Evolutionary conservation across 1,140 invertebrate species (phyloP), one percentile per base, ranked within the genome.

Genomic region (Aphelinus certus): DNA sequence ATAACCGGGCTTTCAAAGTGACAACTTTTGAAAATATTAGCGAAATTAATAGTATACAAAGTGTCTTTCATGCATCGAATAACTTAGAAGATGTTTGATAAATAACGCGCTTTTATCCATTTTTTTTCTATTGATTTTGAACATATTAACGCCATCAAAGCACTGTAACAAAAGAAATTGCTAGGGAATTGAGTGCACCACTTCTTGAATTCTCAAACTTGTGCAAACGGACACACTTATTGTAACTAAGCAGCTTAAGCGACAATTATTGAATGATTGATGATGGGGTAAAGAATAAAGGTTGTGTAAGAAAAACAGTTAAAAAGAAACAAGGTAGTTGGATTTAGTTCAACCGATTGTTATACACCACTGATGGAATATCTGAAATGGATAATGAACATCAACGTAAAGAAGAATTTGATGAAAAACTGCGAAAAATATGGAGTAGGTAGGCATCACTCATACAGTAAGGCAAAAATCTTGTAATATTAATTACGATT

Each of bases 401-500:
- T 73, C 69, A 78, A 76, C 70, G 79, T 68, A 75, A 78, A 64
- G 58, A 70, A 66, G 76, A 75, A 64, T 75, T 62, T 70, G 65
- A 53, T 63, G 75, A 55, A 76, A 82, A 83, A 82, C 79, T 79
- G 78, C 80, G 80, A 78, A 81, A 84, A 83, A 81, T 82, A 85
- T 82, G 58, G 55, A 80, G 78, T 85, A 86, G 82, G 80, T 85
- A 86, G 84, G 80, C 80, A 84, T 79, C 83, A 83, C 79, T 81
- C 81, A 79, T 84, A 82, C 79, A 82, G 79, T 85, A 85, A 84
- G 82, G 77, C 51, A 77, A 68, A 26, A 79, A 79, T 79, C 80
- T 79, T 78, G 79, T 83, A 84, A 84, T 84, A 86, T 82, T 84
- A 84, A 84, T 83, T 79, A 86, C 83, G 79, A 85, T 85, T 81